These are phyloP conservation scores for Macaca mulatta DNA, from an alignment of 2,113 vertebrate genomes.

Conservation along the genomic window DNA sequence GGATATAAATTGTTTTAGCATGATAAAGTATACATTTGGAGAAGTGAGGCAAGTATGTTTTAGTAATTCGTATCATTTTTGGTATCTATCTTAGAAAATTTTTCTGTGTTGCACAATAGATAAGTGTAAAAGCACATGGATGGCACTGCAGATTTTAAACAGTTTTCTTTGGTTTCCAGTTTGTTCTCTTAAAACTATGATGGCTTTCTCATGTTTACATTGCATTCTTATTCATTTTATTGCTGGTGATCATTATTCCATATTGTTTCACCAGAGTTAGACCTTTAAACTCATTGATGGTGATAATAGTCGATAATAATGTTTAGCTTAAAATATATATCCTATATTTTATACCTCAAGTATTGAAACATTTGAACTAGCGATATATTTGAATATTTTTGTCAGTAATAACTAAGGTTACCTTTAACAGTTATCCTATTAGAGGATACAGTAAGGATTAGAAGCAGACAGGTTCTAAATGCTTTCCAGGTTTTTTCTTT, in stretches of 20 bases:
- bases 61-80: background rate
- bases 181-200: slow-evolving; percentile 2
- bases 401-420: background rate
- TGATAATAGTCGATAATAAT: background rate
- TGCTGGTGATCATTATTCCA: background rate
- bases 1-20: background rate
- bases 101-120: background rate
- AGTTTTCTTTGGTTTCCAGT: background rate
- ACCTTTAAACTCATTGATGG: background rate
- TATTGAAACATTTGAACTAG: slow-evolving; percentile 26
- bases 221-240: background rate
- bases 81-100: background rate
- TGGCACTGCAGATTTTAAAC: background rate
- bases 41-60: background rate
- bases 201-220: background rate
- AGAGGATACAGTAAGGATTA: background rate
- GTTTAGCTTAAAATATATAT: background rate
- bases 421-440: background rate
- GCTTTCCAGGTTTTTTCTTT: slow-evolving; percentile 27
- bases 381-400: background rate
- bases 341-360: background rate
- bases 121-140: background rate
- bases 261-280: background rate
- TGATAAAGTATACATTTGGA: background rate
- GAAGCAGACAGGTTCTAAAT: slow-evolving; percentile 21